A percentile compares a stretch with the other conserved stretches of the same genome.
Evolutionary conservation across 2,113 vertebrate species (phyloP).

Genomic region (Psophia crepitans): DNA sequence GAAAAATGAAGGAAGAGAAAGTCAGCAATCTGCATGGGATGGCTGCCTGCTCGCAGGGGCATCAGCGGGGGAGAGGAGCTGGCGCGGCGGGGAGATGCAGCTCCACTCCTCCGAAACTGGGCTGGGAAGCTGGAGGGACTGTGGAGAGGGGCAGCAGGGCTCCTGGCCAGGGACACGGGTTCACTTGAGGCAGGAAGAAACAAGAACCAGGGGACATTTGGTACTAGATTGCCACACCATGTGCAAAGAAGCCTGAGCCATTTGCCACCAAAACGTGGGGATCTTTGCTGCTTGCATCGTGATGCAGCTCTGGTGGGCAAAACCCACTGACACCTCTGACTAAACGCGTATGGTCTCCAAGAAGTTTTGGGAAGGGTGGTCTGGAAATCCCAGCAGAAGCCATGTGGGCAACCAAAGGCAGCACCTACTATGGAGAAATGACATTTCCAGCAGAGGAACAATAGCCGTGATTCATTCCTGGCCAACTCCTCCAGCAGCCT

Average conservation of each 20-base stretch:
- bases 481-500: not conserved
- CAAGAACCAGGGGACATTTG: not conserved
- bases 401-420: not conserved
- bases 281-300: no score
- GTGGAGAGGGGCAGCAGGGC: not conserved
- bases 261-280: not conserved
- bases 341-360: not conserved
- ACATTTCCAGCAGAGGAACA: not conserved
- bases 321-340: not conserved
- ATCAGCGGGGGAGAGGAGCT: accelerated
- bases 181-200: accelerated
- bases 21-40: accelerated
- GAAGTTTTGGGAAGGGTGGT: not conserved
- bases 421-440: not conserved
- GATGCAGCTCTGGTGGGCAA: not conserved
- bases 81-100: accelerated
- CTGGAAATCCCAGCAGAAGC: not conserved
- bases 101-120: accelerated
- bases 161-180: not conserved
- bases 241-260: accelerated
- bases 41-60: not conserved
- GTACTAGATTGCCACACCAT: not conserved
- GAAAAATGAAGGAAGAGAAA: not conserved
- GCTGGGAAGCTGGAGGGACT: not conserved
- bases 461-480: accelerated